A percentile compares a stretch with the other conserved stretches of the same genome.
phyloP scores from a whole-genome alignment of 2,888 invertebrate species.

The Nemapogon koenigi region DNA sequence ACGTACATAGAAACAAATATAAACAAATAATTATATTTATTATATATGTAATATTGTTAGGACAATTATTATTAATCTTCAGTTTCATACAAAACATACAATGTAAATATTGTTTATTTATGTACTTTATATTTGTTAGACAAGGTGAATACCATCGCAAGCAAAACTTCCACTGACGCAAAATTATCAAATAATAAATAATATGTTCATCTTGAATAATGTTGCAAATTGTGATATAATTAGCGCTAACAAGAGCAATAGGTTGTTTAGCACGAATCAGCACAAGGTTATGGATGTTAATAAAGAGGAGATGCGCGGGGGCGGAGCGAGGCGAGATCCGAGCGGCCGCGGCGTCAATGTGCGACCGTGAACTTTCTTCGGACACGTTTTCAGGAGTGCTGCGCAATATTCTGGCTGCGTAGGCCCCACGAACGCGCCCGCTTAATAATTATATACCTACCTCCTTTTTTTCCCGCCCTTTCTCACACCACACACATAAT shows the following conservation, averaged over 20 bases:
- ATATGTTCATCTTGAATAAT: too few relatives aligned
- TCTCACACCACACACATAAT: not conserved
- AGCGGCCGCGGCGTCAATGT: slow-evolving; percentile 56
- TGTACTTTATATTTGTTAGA: too few relatives aligned
- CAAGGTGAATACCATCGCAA: too few relatives aligned
- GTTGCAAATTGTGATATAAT: too few relatives aligned
- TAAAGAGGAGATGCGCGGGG: slow-evolving; percentile 18
- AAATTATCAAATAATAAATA: too few relatives aligned
- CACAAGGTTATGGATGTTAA: not conserved
- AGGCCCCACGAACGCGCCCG: not conserved
- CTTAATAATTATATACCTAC: not conserved
- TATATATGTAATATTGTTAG: too few relatives aligned
- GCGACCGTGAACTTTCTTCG: slow-evolving; percentile 66
- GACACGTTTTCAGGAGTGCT: slow-evolving; percentile 63
- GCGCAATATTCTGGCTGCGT: slow-evolving; percentile 36
- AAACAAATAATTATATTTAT: too few relatives aligned
- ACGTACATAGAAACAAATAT: too few relatives aligned
- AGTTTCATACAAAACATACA: too few relatives aligned
- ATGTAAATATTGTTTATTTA: too few relatives aligned
- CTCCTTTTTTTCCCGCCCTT: not conserved
- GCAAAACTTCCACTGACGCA: too few relatives aligned
- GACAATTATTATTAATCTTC: too few relatives aligned
- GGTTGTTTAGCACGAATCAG: not conserved
- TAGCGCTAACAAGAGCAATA: slow-evolving; percentile 1
- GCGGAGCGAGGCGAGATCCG: slow-evolving; percentile 29